A percentile compares a stretch with the other conserved stretches of the same genome.
Evolutionary conservation across 2,888 invertebrate species (phyloP).

Genomic region (Dasypogon diadema): DNA sequence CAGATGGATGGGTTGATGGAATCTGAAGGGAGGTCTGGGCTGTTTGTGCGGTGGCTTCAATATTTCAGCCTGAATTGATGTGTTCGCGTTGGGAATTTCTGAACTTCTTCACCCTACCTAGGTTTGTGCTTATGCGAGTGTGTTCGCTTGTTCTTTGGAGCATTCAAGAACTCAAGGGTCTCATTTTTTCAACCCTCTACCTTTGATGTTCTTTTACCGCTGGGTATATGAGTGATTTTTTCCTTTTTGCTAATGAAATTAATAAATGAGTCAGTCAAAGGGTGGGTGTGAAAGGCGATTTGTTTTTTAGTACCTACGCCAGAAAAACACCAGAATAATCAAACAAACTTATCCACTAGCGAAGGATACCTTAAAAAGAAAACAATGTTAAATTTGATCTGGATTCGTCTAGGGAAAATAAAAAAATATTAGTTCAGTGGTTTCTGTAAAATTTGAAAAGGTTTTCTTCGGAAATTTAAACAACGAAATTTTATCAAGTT

Average conservation of each 20-base stretch:
- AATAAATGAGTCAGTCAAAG: slow-evolving; percentile 51
- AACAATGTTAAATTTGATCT: no score
- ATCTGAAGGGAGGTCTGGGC: slow-evolving; percentile 10
- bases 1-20: slow-evolving; percentile 38
- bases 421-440: no score
- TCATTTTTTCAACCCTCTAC: slow-evolving; percentile 39
- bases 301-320: slow-evolving; percentile 21
- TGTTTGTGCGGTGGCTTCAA: slow-evolving; percentile 47
- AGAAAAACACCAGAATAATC: background rate
- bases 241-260: slow-evolving; percentile 52
- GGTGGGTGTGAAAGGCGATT: slow-evolving; percentile 49
- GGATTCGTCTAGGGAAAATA: no score
- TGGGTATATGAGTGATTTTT: slow-evolving; percentile 26
- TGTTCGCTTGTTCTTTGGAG: slow-evolving; percentile 37
- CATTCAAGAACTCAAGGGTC: slow-evolving; percentile 45
- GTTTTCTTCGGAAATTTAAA: no score
- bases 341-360: background rate
- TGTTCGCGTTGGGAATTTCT: slow-evolving; percentile 49
- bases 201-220: slow-evolving; percentile 52
- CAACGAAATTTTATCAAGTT: no score
- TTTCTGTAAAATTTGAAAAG: no score
- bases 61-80: slow-evolving; percentile 51
- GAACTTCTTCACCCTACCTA: slow-evolving; percentile 4
- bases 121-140: background rate
- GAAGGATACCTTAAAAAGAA: background rate